Conservation (phyloP, 2,888 invertebrate genomes). For the Harpalus rufipes region DNA sequence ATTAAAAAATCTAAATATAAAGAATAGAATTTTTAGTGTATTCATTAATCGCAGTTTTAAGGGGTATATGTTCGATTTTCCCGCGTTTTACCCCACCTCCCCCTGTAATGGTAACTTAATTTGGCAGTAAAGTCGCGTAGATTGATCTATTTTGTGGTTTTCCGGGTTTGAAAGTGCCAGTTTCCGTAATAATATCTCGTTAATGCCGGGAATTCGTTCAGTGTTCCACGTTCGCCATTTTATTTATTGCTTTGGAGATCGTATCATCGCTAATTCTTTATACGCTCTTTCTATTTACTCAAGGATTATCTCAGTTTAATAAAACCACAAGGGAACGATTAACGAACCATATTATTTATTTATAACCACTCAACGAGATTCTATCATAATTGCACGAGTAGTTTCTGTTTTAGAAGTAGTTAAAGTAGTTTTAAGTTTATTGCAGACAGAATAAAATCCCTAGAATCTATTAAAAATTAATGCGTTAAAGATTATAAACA, state of each 20-base stretch:
- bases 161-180: conserved; percentile 53
- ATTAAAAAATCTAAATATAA: too few relatives aligned
- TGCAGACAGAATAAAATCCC: not conserved
- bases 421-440: not conserved
- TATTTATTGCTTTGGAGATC: conserved; percentile 58
- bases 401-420: not conserved
- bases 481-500: too few relatives aligned
- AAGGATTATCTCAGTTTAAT: conserved; percentile 16
- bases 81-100: too few relatives aligned
- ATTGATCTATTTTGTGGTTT: conserved; percentile 56
- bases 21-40: too few relatives aligned
- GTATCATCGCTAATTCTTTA: conserved; percentile 54
- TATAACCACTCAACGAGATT: not conserved
- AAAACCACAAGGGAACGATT: not conserved
- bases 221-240: conserved; percentile 35
- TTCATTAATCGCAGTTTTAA: not conserved
- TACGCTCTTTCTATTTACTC: conserved; percentile 16
- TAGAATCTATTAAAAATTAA: too few relatives aligned
- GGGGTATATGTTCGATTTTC: not conserved
- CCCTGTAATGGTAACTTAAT: conserved; percentile 23
- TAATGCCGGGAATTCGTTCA: conserved; percentile 58
- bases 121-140: conserved; percentile 47
- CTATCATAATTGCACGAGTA: not conserved
- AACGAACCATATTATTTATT: not conserved
- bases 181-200: conserved; percentile 61